phyloP scores from a whole-genome alignment of 2,797 vertebrate species.

The Platyrinchus mystaceus region DNA sequence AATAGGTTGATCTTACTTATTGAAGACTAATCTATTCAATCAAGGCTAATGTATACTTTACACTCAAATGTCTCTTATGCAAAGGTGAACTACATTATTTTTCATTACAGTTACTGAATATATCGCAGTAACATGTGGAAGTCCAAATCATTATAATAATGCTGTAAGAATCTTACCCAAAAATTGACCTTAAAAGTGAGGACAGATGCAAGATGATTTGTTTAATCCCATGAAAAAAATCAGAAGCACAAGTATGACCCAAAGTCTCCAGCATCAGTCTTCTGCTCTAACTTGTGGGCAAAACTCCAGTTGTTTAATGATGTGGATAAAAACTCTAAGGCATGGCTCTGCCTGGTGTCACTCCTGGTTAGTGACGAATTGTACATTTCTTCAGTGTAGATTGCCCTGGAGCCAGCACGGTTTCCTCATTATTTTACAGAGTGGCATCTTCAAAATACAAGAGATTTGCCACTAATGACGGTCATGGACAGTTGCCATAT shows the following conservation, averaged over 20 bases:
- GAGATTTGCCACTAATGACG: neutral
- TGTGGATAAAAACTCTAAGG: slow-evolving; percentile 9
- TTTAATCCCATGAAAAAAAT: neutral
- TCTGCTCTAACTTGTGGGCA: slow-evolving; percentile 21
- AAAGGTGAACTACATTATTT: neutral
- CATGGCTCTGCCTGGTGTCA: slow-evolving; percentile 27
- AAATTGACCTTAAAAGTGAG: neutral
- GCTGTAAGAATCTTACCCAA: neutral
- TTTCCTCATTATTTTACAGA: neutral
- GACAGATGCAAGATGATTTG: neutral
- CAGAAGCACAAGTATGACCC: neutral
- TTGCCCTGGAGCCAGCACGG: neutral
- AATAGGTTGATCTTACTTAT: neutral
- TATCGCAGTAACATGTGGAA: neutral
- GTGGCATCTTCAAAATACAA: neutral
- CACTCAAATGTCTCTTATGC: neutral
- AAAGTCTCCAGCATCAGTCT: neutral
- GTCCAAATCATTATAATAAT: neutral
- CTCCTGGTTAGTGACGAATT: slow-evolving; percentile 24
- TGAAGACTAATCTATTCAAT: neutral
- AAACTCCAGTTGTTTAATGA: slow-evolving; percentile 34
- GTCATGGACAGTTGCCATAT: neutral
- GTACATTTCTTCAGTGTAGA: neutral
- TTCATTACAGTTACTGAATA: neutral
- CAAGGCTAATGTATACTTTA: neutral